Percentiles rank a stretch among this genome's conserved stretches.
These are phyloP conservation scores for Macrophya annulata DNA, from an alignment of 2,888 invertebrate species.

Conservation along the genomic window DNA sequence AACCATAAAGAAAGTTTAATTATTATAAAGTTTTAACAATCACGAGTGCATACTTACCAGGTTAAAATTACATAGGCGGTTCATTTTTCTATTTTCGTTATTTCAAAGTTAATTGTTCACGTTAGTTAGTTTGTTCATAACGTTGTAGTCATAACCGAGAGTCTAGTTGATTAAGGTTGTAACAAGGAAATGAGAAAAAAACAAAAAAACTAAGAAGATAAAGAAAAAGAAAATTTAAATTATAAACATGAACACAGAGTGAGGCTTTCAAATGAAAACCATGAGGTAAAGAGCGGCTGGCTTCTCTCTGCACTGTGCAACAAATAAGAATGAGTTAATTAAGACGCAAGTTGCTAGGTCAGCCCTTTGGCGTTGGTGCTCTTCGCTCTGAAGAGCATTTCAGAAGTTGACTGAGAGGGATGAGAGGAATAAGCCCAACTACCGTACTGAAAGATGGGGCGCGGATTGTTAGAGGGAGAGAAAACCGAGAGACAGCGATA, in stretches of 20 bases:
- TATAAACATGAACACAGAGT: not conserved
- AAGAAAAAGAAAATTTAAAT: not conserved
- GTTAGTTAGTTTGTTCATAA: conserved; percentile 31
- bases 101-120: conserved; percentile 30
- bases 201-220: not conserved
- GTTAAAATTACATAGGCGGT: not conserved
- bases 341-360: conserved; percentile 47
- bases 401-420: conserved; percentile 45
- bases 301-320: conserved; percentile 43
- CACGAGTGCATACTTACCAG: conserved; percentile 7
- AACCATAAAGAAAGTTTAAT: conserved; percentile 7
- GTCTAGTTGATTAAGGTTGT: conserved; percentile 45
- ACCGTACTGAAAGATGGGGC: conserved; percentile 40
- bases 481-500: conserved; percentile 49
- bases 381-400: conserved; percentile 41
- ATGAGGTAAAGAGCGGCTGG: conserved; percentile 21
- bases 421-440: conserved; percentile 48
- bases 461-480: conserved; percentile 32
- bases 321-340: conserved; percentile 56
- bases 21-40: conserved; percentile 43
- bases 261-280: conserved; percentile 30
- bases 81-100: conserved; percentile 1
- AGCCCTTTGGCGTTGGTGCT: conserved; percentile 19
- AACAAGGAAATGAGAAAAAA: not conserved
- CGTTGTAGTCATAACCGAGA: conserved; percentile 23